phyloP scores from a whole-genome alignment of 2,113 vertebrate genomes.

The Emydura subglobosa region DNA sequence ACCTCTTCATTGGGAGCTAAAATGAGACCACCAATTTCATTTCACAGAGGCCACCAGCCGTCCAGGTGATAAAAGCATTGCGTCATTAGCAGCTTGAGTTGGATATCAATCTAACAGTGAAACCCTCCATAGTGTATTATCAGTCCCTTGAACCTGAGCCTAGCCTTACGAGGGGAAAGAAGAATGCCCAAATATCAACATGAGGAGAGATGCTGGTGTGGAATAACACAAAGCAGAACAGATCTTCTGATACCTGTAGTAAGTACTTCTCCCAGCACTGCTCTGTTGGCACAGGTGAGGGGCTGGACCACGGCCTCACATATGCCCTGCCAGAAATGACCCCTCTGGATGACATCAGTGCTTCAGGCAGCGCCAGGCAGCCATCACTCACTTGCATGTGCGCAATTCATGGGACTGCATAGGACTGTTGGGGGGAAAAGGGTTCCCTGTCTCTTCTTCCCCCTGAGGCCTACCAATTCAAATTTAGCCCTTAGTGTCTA shows the following conservation, averaged over 20 bases:
- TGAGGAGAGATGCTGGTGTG: background rate
- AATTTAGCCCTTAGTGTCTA: rapidly evolving
- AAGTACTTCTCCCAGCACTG: background rate
- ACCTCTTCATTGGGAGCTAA: background rate
- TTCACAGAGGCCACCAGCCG: background rate
- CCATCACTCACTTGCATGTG: background rate
- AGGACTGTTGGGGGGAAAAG: background rate
- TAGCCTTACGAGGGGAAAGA: background rate
- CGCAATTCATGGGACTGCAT: background rate
- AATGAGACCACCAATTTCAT: background rate
- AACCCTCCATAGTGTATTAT: background rate
- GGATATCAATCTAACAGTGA: background rate
- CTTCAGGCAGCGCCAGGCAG: background rate
- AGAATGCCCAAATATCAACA: background rate
- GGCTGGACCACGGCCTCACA: background rate
- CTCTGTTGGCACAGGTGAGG: background rate
- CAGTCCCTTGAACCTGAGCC: background rate
- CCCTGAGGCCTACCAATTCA: background rate
- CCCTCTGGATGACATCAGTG: background rate
- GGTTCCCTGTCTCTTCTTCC: background rate
- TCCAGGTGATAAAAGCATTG: background rate
- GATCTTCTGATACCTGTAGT: background rate
- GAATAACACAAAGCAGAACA: background rate
- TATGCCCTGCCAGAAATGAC: background rate
- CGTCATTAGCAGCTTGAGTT: background rate